phyloP scores from a whole-genome alignment of 2,113 vertebrate species.

The Tinamus guttatus region DNA sequence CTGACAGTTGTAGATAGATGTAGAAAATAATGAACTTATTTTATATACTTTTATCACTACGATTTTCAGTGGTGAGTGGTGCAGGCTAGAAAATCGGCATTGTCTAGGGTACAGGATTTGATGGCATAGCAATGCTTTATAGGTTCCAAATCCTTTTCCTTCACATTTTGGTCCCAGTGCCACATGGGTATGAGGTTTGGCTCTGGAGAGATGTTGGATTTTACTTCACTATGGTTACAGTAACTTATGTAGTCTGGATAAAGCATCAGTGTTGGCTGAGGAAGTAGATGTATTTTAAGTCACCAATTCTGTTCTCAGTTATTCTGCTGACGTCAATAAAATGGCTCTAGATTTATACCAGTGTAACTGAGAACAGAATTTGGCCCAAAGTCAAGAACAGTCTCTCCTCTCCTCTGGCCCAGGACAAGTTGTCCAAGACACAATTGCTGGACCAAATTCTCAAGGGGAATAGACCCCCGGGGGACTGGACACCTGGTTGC shows the following conservation, averaged over 20 bases:
- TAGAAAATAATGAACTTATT: neutral
- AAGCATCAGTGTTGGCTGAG: neutral
- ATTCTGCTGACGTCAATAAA: conserved; percentile 60
- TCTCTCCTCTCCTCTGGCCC: conserved; percentile 24
- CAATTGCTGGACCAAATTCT: neutral
- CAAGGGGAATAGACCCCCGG: neutral
- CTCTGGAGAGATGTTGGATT: neutral
- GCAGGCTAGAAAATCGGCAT: neutral
- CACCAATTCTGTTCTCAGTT: conserved; percentile 60
- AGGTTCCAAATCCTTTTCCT: neutral
- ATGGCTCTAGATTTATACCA: conserved; percentile 54
- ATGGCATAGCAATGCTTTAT: neutral
- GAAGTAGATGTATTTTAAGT: conserved; percentile 7
- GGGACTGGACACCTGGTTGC: neutral
- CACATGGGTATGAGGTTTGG: neutral
- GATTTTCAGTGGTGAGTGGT: neutral
- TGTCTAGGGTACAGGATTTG: neutral
- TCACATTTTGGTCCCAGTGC: neutral
- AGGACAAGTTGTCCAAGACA: conserved; percentile 19
- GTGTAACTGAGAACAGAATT: conserved; percentile 59
- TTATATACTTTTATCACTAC: neutral
- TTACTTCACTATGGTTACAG: conserved; percentile 28
- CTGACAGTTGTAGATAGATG: neutral
- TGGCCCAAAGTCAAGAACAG: conserved; percentile 58
- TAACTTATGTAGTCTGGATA: conserved; percentile 1